Conservation (phyloP, 2,113 vertebrate species). For the Coptodon rendalli region DNA sequence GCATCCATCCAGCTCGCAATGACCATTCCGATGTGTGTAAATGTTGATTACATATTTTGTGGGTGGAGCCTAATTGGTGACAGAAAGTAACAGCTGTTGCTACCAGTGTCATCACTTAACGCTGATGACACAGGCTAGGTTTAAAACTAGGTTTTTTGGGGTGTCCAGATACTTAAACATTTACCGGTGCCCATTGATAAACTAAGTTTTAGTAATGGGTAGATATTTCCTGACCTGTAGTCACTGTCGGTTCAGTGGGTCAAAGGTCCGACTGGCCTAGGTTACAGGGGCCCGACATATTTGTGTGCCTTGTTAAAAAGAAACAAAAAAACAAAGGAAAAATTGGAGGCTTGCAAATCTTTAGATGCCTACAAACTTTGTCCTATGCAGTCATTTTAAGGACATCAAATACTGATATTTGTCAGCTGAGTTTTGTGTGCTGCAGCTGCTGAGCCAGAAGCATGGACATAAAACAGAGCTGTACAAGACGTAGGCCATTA, state of each 20-base stretch:
- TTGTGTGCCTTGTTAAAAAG: background rate
- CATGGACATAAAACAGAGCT: background rate
- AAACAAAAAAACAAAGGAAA: background rate
- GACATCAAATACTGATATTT: background rate
- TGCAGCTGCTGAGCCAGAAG: background rate
- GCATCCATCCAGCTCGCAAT: background rate
- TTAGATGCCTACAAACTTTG: background rate
- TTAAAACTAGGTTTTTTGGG: fast-evolving
- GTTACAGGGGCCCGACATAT: background rate
- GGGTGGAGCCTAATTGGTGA: background rate
- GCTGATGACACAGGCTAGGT: background rate
- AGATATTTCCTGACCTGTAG: background rate
- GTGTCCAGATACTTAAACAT: fast-evolving
- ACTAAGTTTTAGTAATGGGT: background rate
- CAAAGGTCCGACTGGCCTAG: background rate
- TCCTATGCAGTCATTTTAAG: background rate
- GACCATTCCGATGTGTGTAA: background rate
- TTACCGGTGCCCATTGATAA: background rate
- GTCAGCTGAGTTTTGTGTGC: background rate
- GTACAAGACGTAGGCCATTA: background rate
- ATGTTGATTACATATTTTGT: background rate
- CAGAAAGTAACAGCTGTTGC: background rate
- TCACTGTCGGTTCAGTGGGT: background rate
- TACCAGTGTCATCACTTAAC: background rate
- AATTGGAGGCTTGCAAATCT: background rate